Base-by-base conservation (phyloP, 2,113 vertebrate species). In the Psammodynastes pulverulentus region DNA sequence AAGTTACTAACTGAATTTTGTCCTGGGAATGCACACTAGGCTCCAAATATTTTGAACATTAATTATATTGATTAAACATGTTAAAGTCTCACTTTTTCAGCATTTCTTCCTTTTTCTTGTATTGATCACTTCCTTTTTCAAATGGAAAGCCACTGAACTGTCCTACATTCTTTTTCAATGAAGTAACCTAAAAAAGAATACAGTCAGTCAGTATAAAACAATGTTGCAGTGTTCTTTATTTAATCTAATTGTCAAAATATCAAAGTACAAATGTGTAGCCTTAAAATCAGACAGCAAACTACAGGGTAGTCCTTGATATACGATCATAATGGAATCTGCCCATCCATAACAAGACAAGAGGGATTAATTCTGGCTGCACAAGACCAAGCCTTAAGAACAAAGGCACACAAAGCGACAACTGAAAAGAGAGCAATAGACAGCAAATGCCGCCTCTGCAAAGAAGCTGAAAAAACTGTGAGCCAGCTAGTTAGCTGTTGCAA, bases 141-240 rank as follows among this genome's bases (percentile, higher is more conserved):
- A 99, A 99, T 0, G 98, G 95, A 91, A 99, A 99, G 4, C 99
- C 99, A 58, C 98, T 99, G 87, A 99, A 99, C 67, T 98, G 98
- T 56, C 99, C 98, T 94, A 99, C 97, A 94, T 99, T 99, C 97
- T 98, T 99, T 98, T 99, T 99, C 51, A 99, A 94, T 1, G 98
- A 97, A 43, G 98, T 96, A 89, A 98, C 97, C 99, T 99, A 96
- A 89, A 97, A 96, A 23, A 93, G 88, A 94, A 92, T 51, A 94
- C 8, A 93, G 0, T 43, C 1, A 0, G 3, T 79, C 17, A 79
- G 17, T 79, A 79, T 79, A 79, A 79, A 79, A 79, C 8, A 79
- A 43, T 19, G 13, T 79, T 79, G 72, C 3, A 79, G 43, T 43
- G 17, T 79, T 79, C 72, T 88, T 39, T 43, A 56, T 29, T 12